Conservation (phyloP, 2,797 vertebrate species). For the Cyprinella venusta region DNA sequence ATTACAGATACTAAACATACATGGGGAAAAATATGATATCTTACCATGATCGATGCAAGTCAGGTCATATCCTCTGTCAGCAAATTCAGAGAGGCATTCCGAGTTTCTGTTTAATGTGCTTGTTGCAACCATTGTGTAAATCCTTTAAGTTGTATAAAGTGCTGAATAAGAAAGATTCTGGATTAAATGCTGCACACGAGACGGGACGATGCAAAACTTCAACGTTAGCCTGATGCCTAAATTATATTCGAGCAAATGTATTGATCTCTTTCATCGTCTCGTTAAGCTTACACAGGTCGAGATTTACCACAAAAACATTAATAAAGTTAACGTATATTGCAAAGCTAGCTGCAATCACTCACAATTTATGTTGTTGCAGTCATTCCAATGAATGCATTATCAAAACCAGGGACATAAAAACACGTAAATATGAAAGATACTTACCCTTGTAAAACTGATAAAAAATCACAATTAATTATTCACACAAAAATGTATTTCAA, state of each 20-base stretch:
- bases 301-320: background rate
- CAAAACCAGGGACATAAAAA: background rate
- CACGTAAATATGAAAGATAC: background rate
- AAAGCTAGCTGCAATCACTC: background rate
- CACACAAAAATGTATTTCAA: conserved; percentile 40
- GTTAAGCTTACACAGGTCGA: background rate
- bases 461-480: conserved; percentile 46
- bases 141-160: conserved; percentile 36
- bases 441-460: conserved; percentile 53
- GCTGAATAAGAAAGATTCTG: conserved; percentile 33
- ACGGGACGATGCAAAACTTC: background rate
- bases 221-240: background rate
- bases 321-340: background rate
- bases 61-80: conserved; percentile 70
- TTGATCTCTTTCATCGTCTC: background rate
- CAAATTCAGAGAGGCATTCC: conserved; percentile 68
- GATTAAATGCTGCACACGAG: background rate
- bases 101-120: conserved; percentile 76
- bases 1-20: background rate
- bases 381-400: background rate
- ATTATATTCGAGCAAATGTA: background rate
- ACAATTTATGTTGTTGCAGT: background rate
- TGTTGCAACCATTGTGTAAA: conserved; percentile 75
- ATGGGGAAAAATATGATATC: conserved; percentile 59
- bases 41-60: conserved; percentile 78